Percentiles rank a stretch among this genome's conserved stretches.
Conservation (phyloP, 2,113 vertebrate species). For the Eulemur rufifrons region DNA sequence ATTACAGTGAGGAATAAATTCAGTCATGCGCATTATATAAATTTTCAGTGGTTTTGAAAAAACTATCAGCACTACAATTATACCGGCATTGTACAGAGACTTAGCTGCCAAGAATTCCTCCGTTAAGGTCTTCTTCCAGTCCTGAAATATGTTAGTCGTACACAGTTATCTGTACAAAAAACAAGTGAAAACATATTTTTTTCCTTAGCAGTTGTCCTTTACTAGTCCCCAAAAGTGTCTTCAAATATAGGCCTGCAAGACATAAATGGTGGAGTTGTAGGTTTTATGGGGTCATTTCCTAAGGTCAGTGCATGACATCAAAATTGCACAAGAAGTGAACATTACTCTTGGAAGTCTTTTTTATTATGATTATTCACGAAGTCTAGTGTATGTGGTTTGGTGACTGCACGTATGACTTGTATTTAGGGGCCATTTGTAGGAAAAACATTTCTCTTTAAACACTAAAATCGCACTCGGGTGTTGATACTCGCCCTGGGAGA, state of each 20-base stretch:
- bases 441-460: not conserved
- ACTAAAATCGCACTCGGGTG: not conserved
- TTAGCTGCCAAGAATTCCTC: slow-evolving; percentile 8
- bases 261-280: not conserved
- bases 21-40: not conserved
- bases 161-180: slow-evolving; percentile 20
- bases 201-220: not conserved
- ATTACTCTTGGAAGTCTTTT: not conserved
- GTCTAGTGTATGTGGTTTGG: not conserved
- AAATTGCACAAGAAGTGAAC: not conserved
- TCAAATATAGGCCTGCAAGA: not conserved
- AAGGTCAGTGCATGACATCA: not conserved
- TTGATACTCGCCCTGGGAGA: not conserved
- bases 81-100: not conserved
- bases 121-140: not conserved
- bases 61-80: not conserved
- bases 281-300: slow-evolving; percentile 18
- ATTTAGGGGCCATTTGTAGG: not conserved
- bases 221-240: not conserved
- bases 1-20: not conserved
- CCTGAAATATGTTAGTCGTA: slow-evolving; percentile 5
- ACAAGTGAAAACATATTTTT: slow-evolving; percentile 39
- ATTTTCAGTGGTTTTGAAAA: not conserved
- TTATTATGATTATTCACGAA: slow-evolving; percentile 13
- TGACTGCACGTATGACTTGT: not conserved